Conservation (phyloP, 2,888 invertebrate species). For the Opisthograptis luteolata region DNA sequence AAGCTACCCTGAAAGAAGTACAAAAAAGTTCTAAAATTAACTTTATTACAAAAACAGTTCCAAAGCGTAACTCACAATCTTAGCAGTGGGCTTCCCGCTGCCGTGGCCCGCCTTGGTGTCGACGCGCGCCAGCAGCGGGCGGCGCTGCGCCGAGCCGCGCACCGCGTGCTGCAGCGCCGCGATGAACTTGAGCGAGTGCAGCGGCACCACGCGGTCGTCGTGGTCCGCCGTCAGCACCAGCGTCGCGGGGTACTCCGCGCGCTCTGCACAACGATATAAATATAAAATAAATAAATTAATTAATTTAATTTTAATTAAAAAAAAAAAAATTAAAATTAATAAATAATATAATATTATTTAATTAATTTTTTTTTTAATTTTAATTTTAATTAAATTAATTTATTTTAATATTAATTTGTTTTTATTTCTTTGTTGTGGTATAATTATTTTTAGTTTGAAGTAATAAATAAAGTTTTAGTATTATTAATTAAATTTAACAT, state of each 20-base stretch:
- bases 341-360: too few relatives aligned
- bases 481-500: too few relatives aligned
- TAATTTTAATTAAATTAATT: too few relatives aligned
- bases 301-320: too few relatives aligned
- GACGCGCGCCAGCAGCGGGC: conserved; percentile 94
- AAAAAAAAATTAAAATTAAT: too few relatives aligned
- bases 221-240: conserved; percentile 98
- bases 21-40: not conserved
- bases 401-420: too few relatives aligned
- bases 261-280: conserved; percentile 29
- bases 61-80: conserved; percentile 91
- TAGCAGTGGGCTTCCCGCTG: conserved; percentile 97
- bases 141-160: conserved; percentile 85
- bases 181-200: conserved; percentile 97
- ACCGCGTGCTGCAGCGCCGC: conserved; percentile 94
- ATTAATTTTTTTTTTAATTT: too few relatives aligned
- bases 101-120: conserved; percentile 99
- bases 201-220: conserved; percentile 98
- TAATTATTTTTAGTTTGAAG: too few relatives aligned
- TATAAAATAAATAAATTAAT: not conserved
- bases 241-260: conserved; percentile 93
- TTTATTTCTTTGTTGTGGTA: too few relatives aligned
- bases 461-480: too few relatives aligned
- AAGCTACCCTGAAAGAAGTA: too few relatives aligned
- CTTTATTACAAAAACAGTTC: not conserved